Base-by-base conservation (phyloP, 2,113 vertebrate species). In the Piliocolobus tephrosceles region DNA sequence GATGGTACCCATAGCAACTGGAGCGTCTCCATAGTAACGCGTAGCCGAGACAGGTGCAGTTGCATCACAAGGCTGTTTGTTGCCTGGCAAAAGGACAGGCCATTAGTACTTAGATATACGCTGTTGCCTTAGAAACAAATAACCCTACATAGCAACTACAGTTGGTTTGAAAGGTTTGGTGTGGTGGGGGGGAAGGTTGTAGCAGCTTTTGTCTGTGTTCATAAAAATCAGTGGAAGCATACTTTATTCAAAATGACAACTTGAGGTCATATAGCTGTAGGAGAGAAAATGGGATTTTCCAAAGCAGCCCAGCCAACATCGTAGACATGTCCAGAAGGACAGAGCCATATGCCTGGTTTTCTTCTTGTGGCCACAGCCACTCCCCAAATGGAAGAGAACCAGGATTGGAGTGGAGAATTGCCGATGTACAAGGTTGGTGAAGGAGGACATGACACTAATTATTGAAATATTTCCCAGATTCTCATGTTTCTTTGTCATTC, bases 101-200 rank as follows among this genome's bases (percentile, higher is more conserved):
- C 99, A 99, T 99, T 99, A 99, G 99, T 98, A 98, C 99, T 98
- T 98, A 98, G 99, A 99, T 99, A 99, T 99, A 99, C 98, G 98
- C 99, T 98, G 99, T 99, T 98, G 98, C 99, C 99, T 98, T 98
- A 99, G 99, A 98, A 99, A 99, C 99, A 98, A 98, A 98, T 98
- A 99, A 99, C 98, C 99, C 98, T 97, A 98, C 99, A 98, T 99
- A 97, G 99, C 98, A 98, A 98, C 99, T 98, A 99, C 98, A 97
- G 99, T 99, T 99, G 99, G 99, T 98, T 99, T 98, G 96, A 98
- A 98, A 98, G 98, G 97, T 97, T 80, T 72, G 79, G 13, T n/a
- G 30, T n/a, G 75, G 68, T 40, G 25, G n/a, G 27, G 30, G 12
- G 25, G n/a, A 35, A 80, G 30, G 96, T 97, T 95, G 98, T 98